Base-by-base conservation (phyloP, 2,797 vertebrate species). In the Chrysocyon brachyurus region DNA sequence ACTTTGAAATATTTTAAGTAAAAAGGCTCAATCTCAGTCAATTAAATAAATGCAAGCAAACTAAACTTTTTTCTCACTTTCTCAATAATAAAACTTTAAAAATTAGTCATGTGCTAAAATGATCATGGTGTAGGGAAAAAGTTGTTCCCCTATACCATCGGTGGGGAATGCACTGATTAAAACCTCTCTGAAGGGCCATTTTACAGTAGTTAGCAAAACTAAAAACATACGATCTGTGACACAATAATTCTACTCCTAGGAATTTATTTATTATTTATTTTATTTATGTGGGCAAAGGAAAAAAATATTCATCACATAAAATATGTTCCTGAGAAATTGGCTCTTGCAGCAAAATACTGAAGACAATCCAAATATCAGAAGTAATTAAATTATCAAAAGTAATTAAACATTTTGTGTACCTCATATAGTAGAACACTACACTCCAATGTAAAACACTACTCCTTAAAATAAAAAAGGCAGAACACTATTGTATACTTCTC, bases 191-290 rank as follows among this genome's bases (percentile, higher is more conserved):
- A 75, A 94, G 40, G 64, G 33, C 63, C 88, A 87, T 89, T 86
- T 86, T 90, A 91, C 15, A 49, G 4, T 73, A 93, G 40, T 86
- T 90, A 64, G 54, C 40, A 87, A 31, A 97, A 87, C 52, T 95
- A 52, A 96, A 96, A 91, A 64, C 9, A 63, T 77, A 82, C 0
- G 85, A 31, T 21, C 31, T 40, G 84, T 61, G 19, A 92, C 28
- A 64, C 1, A 83, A 9, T 28, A 93, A 90, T 66, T 87, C 57
- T 14, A 78, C 26, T 82, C n/a, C 17, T 82, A 66, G 15, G 14
- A 70, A 91, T 66, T 91, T 92, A 75, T 49, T 79, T 95, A 75
- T 87, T 84, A 66, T 90, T 86, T 83, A 84, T 84, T 83, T 95
- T 88, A 75, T 91, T 91, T 70, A 63, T 75, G 46, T 94, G 26